These are phyloP conservation scores for Cataglyphis hispanica DNA, from an alignment of 1,140 invertebrate species.

Conservation along the genomic window DNA sequence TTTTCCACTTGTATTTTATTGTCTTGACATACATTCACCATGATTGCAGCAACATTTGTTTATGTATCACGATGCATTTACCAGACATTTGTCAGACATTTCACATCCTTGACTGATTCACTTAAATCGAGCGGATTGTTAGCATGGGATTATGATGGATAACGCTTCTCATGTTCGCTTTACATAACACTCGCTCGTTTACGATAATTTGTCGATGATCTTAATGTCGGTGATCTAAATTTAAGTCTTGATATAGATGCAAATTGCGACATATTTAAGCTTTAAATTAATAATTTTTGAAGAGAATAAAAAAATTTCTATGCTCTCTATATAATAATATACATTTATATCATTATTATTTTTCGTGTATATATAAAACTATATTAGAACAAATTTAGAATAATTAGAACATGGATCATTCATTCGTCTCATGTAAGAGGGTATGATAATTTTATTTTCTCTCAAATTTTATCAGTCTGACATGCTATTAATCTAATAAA, in stretches of 20 bases:
- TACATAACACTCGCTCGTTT: not conserved
- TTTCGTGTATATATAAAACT: not conserved
- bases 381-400: not conserved
- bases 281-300: not conserved
- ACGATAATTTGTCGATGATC: slow-evolving; percentile 19
- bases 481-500: not conserved
- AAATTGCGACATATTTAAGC: not conserved
- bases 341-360: not conserved
- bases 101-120: not conserved
- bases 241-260: not conserved
- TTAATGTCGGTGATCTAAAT: slow-evolving; percentile 1
- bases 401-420: not conserved
- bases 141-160: slow-evolving; percentile 24
- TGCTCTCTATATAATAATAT: not conserved
- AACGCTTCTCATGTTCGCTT: not conserved
- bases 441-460: not conserved
- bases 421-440: not conserved
- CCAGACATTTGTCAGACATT: slow-evolving; percentile 10
- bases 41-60: slow-evolving; percentile 6
- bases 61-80: slow-evolving; percentile 28
- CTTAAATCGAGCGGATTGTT: slow-evolving; percentile 2
- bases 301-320: not conserved
- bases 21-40: slow-evolving; percentile 3
- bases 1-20: slow-evolving; percentile 1
- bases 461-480: not conserved